Evolutionary conservation across 1,140 invertebrate species (phyloP), one percentile per base, ranked within the genome.

Genomic region (Meloidogyne chitwoodi): DNA sequence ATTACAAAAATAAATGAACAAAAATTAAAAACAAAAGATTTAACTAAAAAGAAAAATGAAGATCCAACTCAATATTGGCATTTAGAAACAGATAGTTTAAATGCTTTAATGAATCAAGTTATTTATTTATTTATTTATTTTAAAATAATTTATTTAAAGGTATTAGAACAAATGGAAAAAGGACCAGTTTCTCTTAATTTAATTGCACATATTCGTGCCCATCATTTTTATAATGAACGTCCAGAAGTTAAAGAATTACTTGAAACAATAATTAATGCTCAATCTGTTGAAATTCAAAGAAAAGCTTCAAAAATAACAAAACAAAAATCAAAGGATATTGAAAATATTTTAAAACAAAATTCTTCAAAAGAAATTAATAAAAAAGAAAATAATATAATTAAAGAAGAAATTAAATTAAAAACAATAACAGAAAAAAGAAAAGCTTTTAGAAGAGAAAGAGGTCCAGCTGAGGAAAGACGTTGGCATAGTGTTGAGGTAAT

Each of bases 231-330:
- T 75, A 80, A 86, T 66, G 64, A 83, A 56, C 72, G 84, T 19
- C 85, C 84, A 48, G 85, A 85, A 83, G 84, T 86, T 12, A 87
- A 87, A 63, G 85, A 86, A 75, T 77, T 86, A 22, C 75, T 86
- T 0, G 84, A 86, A 63, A 86, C 85, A 24, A 86, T 86, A 22
- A 83, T 85, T 44, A 70, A 84, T 11, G 84, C 84, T 19, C 84
- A 87, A 72, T 83, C 84, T 41, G 69, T 34, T 12, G 68, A 77
- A 16, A 83, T 87, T n/a, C 84, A 87, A 70, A 83, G 87, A 48
- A 74, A 86, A 68, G 80, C 84, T 4, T 86, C 80, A 10, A 87
- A 86, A 73, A 74, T 87, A 38, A 76, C 87, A 29, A 76, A 87
- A 64, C 84, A 86, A 71, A 77, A 83, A 74, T 62, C 44, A 27